Base-by-base conservation (phyloP, 1,140 invertebrate genomes). In the Zaprionus tsacasi region DNA sequence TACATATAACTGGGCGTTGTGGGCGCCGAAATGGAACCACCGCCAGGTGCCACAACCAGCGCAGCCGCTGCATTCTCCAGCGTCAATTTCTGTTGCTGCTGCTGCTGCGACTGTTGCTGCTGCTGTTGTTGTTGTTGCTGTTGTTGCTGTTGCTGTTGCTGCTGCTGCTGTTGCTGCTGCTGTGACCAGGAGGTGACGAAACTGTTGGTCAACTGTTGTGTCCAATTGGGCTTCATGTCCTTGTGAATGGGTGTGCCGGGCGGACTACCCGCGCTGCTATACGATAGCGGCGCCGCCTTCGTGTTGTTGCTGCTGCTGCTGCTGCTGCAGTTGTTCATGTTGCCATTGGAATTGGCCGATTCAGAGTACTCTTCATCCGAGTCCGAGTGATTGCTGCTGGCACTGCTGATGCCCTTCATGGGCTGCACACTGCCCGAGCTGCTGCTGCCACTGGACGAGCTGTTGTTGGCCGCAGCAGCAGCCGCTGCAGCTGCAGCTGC, bases 321-420 rank as follows among this genome's bases (percentile, higher is more conserved):
- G 27, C 27, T 30, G 27, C 27, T 30, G 27, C 27, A 5, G 27
- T 6, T 5, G 27, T 30, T 30, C 45, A 21, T 66, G 64, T 59
- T 81, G 35, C 45, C 70, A 15, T 87, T 50, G 81, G 78, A 33
- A 93, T 91, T 66, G 93, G 91, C 66, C 40, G 71, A 40, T 45
- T 79, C 86, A 58, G 93, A 91, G 80, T 94, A 94, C 78, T 97
- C 96, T 91, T 96, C 96, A 78, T 96, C 95, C 0, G 96, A 96
- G 92, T 97, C 96, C 0, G 96, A 96, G 76, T 96, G 95, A 89
- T 96, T 96, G 86, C 95, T 95, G 74, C 95, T 95, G 56, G 94
- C 94, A 80, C 94, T 95, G 54, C 83, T 91, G 50, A 88, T 89
- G 13, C 85, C 85, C 78, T 89, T 89, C 85, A 89, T 89, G 56